Evolutionary conservation across 2,888 invertebrate species (phyloP).

Genomic region (Sinohyriopsis cumingii): DNA sequence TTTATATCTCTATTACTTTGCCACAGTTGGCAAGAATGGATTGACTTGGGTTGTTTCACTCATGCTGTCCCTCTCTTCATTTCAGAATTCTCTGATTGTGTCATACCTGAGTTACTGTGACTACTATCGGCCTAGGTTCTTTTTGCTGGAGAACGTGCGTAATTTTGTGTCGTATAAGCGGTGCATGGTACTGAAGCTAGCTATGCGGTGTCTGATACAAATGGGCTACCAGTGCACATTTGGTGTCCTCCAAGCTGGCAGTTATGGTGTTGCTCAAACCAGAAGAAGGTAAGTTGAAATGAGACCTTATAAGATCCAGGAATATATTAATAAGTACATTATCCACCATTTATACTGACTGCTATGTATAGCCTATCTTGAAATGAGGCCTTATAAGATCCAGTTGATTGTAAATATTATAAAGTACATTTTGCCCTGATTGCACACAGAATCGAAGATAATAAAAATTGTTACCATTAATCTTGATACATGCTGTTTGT

Average conservation of each 20-base stretch:
- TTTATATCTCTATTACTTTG: no score
- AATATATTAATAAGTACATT: background rate
- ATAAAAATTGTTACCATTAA: no score
- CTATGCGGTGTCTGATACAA: conserved; percentile 82
- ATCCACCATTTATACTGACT: no score
- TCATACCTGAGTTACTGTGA: conserved; percentile 89
- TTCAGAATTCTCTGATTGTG: conserved; percentile 84
- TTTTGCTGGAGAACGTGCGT: conserved; percentile 88
- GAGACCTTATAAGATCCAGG: background rate
- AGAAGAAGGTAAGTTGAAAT: conserved; percentile 76
- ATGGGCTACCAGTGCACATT: conserved; percentile 93
- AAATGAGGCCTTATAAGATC: background rate
- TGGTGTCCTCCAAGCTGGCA: conserved; percentile 89
- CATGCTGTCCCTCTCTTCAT: conserved; percentile 5
- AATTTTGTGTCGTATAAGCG: conserved; percentile 89
- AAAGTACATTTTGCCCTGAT: no score
- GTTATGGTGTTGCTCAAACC: conserved; percentile 89
- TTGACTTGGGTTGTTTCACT: no score
- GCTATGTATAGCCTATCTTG: background rate
- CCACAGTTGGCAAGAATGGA: no score
- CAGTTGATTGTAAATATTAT: no score
- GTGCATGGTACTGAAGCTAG: conserved; percentile 86
- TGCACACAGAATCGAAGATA: no score
- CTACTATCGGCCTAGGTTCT: conserved; percentile 87
- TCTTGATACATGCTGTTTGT: no score